A percentile compares a stretch with the other conserved stretches of the same genome.
Evolutionary conservation across 2,888 invertebrate genomes (phyloP).

Genomic region (Thereva unica): DNA sequence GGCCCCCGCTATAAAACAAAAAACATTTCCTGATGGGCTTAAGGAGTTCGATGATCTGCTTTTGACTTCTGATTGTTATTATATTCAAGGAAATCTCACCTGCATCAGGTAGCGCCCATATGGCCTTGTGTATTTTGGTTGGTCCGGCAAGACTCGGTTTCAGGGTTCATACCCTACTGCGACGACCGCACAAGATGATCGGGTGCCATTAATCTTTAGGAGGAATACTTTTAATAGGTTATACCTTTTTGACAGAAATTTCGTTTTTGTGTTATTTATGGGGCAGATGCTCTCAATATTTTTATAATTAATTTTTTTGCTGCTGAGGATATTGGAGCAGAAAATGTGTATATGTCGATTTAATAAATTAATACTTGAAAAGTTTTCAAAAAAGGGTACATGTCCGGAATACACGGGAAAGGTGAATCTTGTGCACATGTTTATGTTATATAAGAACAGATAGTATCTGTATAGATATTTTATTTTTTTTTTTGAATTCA

Average conservation of each 20-base stretch:
- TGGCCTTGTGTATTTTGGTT: conserved; percentile 8
- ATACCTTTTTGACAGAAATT: conserved; percentile 6
- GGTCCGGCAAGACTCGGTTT: not conserved
- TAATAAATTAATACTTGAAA: too few relatives aligned
- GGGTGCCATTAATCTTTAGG: conserved; percentile 24
- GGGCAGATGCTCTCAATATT: not conserved
- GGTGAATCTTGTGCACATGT: too few relatives aligned
- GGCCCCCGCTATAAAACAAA: conserved; percentile 30
- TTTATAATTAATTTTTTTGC: not conserved
- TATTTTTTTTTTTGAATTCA: too few relatives aligned
- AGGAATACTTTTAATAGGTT: conserved; percentile 22
- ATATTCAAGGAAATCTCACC: conserved; percentile 15
- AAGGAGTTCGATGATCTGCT: conserved; percentile 21
- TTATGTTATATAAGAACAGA: too few relatives aligned
- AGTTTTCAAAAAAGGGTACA: too few relatives aligned
- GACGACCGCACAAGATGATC: conserved; percentile 22
- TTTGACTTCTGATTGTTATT: not conserved
- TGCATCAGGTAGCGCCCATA: conserved; percentile 20
- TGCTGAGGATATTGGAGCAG: too few relatives aligned
- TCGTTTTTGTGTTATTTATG: conserved; percentile 1
- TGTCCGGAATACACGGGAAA: too few relatives aligned
- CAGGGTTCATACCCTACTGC: conserved; percentile 3
- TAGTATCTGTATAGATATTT: too few relatives aligned
- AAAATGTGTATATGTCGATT: too few relatives aligned
- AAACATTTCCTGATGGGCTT: conserved; percentile 30